A percentile compares a stretch with the other conserved stretches of the same genome.
Evolutionary conservation across 2,888 invertebrate species (phyloP).

Genomic region (Geotrupes spiniger): DNA sequence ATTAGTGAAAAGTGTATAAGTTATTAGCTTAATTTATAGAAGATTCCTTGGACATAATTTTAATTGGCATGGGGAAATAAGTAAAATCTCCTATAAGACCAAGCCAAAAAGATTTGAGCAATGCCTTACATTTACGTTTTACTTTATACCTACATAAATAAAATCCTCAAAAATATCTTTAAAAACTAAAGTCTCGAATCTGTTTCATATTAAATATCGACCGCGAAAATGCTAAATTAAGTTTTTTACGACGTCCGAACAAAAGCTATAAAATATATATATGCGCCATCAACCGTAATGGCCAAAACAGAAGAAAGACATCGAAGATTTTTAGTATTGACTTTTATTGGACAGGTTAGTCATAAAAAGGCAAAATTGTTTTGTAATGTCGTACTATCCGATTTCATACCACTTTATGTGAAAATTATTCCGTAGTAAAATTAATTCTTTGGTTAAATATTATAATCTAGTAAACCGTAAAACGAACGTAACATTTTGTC

Average conservation of each 20-base stretch:
- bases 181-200: background rate
- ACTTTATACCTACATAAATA: background rate
- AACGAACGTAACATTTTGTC: too few species aligned
- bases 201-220: too few species aligned
- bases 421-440: background rate
- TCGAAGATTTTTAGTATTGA: conserved; percentile 21
- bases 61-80: too few species aligned
- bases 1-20: conserved; percentile 16
- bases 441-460: too few species aligned
- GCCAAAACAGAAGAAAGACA: conserved; percentile 16
- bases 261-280: conserved; percentile 16
- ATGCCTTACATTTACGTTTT: conserved; percentile 19
- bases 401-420: background rate
- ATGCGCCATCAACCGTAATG: too few species aligned
- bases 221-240: background rate
- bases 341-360: conserved; percentile 20
- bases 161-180: background rate
- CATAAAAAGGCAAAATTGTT: conserved; percentile 16
- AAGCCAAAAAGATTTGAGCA: conserved; percentile 25
- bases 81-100: conserved; percentile 4
- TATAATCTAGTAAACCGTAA: too few species aligned
- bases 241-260: conserved; percentile 17
- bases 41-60: too few species aligned
- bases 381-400: conserved; percentile 6
- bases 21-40: conserved; percentile 9